phyloP scores from a whole-genome alignment of 2,113 vertebrate genomes.

The Python bivittatus region DNA sequence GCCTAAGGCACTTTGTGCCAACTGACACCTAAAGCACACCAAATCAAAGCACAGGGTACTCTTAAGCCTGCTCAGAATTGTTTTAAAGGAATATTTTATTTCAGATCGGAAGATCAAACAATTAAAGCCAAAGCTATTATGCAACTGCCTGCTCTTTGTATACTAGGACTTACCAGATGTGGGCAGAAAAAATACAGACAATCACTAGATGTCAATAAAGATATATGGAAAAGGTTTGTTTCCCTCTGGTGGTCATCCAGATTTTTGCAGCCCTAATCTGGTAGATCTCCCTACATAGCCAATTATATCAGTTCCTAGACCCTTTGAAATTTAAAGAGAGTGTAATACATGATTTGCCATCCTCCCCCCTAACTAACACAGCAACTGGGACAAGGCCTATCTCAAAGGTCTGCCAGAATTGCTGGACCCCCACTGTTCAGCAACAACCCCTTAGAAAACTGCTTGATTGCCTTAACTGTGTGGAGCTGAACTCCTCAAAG shows the following conservation, averaged over 20 bases:
- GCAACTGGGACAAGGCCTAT: neutral
- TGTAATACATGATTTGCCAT: neutral
- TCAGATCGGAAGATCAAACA: neutral
- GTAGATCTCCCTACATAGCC: neutral
- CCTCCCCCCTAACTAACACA: neutral
- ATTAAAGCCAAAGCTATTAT: neutral
- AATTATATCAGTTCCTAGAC: neutral
- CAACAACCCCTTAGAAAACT: neutral
- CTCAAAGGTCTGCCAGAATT: neutral
- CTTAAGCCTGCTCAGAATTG: neutral
- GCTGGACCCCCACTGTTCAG: neutral
- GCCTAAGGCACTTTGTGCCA: neutral
- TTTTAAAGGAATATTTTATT: neutral
- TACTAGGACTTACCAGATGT: neutral
- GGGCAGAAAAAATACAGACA: neutral
- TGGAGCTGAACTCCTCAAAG: neutral
- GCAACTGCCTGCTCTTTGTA: neutral
- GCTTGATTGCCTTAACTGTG: neutral
- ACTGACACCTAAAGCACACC: neutral
- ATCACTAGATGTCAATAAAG: neutral
- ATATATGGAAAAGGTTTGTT: neutral
- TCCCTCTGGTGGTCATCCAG: neutral
- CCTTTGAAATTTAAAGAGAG: neutral
- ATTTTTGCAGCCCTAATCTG: neutral
- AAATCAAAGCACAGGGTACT: neutral